Evolutionary conservation across 2,888 invertebrate genomes (phyloP), one percentile per base, ranked within the genome.

Genomic region (Cheilosia pagana): DNA sequence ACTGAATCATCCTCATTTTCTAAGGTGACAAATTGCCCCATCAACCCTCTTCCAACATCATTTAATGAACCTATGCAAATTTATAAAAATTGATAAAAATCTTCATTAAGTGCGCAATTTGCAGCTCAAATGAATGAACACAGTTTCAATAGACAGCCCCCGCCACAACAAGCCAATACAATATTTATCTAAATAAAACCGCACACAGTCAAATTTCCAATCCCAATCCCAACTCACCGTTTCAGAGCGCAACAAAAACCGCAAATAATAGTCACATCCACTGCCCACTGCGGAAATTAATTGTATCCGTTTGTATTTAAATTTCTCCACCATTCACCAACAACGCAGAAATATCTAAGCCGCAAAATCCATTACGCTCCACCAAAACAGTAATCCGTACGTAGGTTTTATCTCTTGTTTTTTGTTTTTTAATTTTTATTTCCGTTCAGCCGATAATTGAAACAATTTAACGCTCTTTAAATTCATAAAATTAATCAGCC

Each of bases 401-500:
- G 83, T 81, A 65, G 83, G 74, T 74, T 78, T 78, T 78, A 63
- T 55, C 28, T 45, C 8, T 53, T 31, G 16, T 31, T 75, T 43
- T 41, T 43, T 62, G 28, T 21, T 74, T 68, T 45, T 65, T 14
- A 14, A 21, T 21, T 39, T 12, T 45, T 21, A 45, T 65, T 71
- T 67, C 19, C 21, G 19, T 14, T 50, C 4, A 25, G 12, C 35
- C 45, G 45, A 68, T 74, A 79, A 79, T 78, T 75, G 83, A 63
- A 83, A 74, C 79, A 79, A 83, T 79, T 79, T 83, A 75, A 41
- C 28, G 63, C 70, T 63, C 41, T 53, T 76, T 81, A 23, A 70
- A 76, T 45, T 68, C 74, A 70, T 70, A 59, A 52, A 75, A 65
- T 59, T 59, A 21, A 48, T 5, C 39, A 63, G 28, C 21, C 39